Evolutionary conservation across 2,797 vertebrate species (phyloP), one percentile per base, ranked within the genome.

Genomic region (Chelon auratus): DNA sequence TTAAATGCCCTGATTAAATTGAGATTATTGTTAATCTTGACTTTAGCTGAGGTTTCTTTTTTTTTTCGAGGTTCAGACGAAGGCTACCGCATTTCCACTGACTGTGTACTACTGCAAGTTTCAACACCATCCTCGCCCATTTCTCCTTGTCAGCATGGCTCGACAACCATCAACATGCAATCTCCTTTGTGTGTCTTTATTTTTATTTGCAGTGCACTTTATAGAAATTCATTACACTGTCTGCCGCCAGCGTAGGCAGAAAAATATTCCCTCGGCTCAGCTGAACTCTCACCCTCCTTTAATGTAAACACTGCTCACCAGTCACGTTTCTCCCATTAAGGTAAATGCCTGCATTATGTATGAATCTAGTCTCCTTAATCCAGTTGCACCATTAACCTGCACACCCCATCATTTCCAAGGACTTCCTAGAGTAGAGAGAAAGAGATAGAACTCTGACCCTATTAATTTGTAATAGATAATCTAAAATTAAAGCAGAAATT

Each of bases 261-360:
- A 90, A 91, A 88, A 89, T 74, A 87, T 90, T 91, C 91, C 87
- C 87, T 58, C 33, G 1, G 87, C 88, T 91, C 72, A 61, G 58
- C 77, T 86, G 87, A 92, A 89, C 88, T 86, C 88, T 92, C 89
- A 88, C 91, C 91, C 87, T 82, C 80, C 89, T 90, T 87, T 87
- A 92, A 91, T 92, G 90, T 93, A 92, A 92, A 92, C 85, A 90
- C 77, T 53, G 74, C 70, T 86, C 82, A 80, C 82, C 70, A 83
- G 89, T 91, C 90, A 92, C 85, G 82, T 91, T 92, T 80, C 83
- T 82, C 84, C 90, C 85, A 91, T 94, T 93, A 92, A 92, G 86
- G 87, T 87, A 90, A 87, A 92, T 42, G 83, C 45, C 68, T 87
- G 86, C 87, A 88, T 93, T 85, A 88, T 83, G 81, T 82, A 86